Conservation (phyloP, 2,113 vertebrate species). For the Eulemur macaco region DNA sequence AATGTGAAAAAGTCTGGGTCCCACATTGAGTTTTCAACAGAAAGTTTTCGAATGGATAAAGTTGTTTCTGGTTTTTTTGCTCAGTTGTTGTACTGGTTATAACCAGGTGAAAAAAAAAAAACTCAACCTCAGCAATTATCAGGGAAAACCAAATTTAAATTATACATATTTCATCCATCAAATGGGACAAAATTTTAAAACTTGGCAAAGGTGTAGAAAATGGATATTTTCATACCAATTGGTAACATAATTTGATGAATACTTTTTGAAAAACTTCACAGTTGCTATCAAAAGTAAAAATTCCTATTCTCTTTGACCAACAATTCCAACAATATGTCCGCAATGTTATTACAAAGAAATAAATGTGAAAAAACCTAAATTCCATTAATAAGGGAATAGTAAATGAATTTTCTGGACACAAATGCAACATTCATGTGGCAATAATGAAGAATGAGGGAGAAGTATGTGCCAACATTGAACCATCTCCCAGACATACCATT, state of each 20-base stretch:
- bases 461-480: fast-evolving
- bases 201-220: background rate
- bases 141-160: background rate
- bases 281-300: conserved; percentile 30
- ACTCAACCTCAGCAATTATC: background rate
- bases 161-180: background rate
- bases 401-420: background rate
- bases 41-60: background rate
- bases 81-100: background rate
- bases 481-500: no score
- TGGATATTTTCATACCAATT: background rate
- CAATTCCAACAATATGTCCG: background rate
- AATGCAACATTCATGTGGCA: fast-evolving
- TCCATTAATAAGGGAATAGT: background rate
- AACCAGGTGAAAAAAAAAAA: background rate
- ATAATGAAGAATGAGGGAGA: background rate
- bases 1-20: background rate
- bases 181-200: background rate
- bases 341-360: background rate
- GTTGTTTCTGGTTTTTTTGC: background rate
- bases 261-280: background rate
- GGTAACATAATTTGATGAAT: background rate
- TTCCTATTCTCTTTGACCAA: background rate
- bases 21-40: background rate
- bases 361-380: background rate